Evolutionary conservation across 1,140 invertebrate species (phyloP).

Genomic region (Ceratosolen solmsi): DNA sequence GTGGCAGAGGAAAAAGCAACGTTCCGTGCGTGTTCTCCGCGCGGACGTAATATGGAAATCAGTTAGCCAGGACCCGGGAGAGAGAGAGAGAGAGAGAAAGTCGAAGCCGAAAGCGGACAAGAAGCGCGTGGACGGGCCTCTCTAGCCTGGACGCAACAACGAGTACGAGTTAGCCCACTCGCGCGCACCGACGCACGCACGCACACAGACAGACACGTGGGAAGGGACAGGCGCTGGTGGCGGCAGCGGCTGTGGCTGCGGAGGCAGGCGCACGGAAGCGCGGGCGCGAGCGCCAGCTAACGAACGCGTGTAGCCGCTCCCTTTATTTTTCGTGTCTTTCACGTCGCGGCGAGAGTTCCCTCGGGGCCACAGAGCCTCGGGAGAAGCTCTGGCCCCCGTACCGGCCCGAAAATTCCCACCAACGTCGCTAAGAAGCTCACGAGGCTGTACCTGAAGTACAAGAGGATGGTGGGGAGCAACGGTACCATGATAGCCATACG

Average conservation of each 20-base stretch:
- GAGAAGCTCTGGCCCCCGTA: neutral
- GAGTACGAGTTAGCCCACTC: too few relatives aligned
- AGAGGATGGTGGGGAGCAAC: slow-evolving; percentile 84
- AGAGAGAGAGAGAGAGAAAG: slow-evolving; percentile 34
- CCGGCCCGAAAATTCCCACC: slow-evolving; percentile 60
- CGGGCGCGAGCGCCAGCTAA: neutral
- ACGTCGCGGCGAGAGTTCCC: neutral
- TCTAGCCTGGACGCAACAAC: too few relatives aligned
- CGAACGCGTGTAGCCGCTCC: too few relatives aligned
- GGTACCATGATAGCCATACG: slow-evolving; percentile 88
- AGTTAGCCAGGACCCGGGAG: neutral
- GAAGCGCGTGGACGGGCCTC: neutral
- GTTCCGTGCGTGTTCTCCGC: neutral
- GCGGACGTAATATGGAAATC: neutral
- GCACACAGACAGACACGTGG: neutral
- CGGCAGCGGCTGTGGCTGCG: neutral
- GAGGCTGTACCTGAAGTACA: slow-evolving; percentile 69
- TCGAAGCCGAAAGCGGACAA: neutral
- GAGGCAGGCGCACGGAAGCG: neutral
- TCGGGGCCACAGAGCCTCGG: neutral
- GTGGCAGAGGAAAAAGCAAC: too few relatives aligned
- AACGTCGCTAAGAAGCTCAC: slow-evolving; percentile 60
- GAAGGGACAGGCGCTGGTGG: neutral
- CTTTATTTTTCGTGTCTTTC: neutral
- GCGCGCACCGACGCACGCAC: neutral